Conservation (phyloP, 1,140 invertebrate genomes). For the Drosophila watanabei region DNA sequence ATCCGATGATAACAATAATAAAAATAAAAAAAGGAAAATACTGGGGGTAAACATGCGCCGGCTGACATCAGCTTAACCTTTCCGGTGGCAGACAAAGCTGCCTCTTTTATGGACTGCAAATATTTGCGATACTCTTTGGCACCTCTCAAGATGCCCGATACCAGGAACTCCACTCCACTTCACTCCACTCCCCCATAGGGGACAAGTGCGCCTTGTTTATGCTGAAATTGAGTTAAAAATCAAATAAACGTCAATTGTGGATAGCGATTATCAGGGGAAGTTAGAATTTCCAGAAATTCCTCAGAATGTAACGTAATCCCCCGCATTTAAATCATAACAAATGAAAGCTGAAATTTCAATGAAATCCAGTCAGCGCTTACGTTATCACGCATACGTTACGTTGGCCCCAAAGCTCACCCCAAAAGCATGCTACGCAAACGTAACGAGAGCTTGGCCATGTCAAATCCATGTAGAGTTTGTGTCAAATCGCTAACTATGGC, state of each 20-base stretch:
- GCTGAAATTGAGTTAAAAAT: slow-evolving; percentile 22
- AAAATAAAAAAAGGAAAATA: not conserved
- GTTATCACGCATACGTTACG: slow-evolving; percentile 7
- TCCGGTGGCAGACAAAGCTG: slow-evolving; percentile 29
- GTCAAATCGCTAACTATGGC: slow-evolving; percentile 12
- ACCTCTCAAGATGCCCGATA: slow-evolving; percentile 50
- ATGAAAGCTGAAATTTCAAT: slow-evolving; percentile 8
- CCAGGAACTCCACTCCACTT: slow-evolving; percentile 26
- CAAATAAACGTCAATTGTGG: slow-evolving; percentile 20
- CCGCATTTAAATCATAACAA: not conserved
- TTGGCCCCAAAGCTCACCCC: slow-evolving; percentile 33
- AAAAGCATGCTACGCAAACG: slow-evolving; percentile 37
- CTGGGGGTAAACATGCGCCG: slow-evolving; percentile 1
- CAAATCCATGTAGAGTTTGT: slow-evolving; percentile 4
- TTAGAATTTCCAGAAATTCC: slow-evolving; percentile 1
- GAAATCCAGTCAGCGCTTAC: not conserved
- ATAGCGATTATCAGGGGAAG: not conserved
- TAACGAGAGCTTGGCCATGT: slow-evolving; percentile 10
- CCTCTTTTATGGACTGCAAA: slow-evolving; percentile 47
- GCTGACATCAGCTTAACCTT: slow-evolving; percentile 46
- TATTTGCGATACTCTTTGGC: slow-evolving; percentile 67
- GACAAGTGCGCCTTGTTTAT: slow-evolving; percentile 39
- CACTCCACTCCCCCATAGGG: not conserved
- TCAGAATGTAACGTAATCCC: not conserved
- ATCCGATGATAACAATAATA: slow-evolving; percentile 17